Evolutionary conservation across 2,797 vertebrate species (phyloP).

Genomic region (Hybognathus amarus): DNA sequence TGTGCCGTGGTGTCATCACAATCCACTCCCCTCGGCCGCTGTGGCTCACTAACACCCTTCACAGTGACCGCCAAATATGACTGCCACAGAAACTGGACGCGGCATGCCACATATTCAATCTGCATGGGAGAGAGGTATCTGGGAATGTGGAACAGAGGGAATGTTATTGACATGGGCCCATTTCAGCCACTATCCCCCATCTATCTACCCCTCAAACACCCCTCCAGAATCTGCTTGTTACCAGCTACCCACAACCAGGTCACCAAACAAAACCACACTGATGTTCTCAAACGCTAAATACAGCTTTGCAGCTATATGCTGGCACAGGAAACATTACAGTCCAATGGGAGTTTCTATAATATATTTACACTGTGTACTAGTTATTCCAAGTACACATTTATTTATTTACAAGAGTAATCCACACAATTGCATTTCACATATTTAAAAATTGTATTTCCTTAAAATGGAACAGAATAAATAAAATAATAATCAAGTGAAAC

Average conservation of each 20-base stretch:
- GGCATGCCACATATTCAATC: conserved; percentile 65
- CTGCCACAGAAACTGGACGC: conserved; percentile 61
- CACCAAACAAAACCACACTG: conserved; percentile 50
- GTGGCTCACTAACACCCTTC: conserved; percentile 62
- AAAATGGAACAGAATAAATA: not conserved
- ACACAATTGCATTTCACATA: not conserved
- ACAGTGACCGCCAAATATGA: conserved; percentile 60
- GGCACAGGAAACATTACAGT: conserved; percentile 1
- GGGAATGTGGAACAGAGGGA: conserved; percentile 65
- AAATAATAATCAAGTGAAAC: not conserved
- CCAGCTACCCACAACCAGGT: conserved; percentile 58
- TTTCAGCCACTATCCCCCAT: conserved; percentile 48
- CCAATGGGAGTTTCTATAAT: not conserved
- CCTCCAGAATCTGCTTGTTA: conserved; percentile 46
- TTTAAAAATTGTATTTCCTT: not conserved
- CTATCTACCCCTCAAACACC: conserved; percentile 22
- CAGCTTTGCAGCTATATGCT: conserved; percentile 16
- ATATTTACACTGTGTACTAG: not conserved
- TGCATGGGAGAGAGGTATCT: conserved; percentile 57
- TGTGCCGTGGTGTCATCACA: conserved; percentile 37
- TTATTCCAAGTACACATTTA: not conserved
- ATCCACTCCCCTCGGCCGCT: conserved; percentile 36
- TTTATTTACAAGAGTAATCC: not conserved
- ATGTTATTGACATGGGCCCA: conserved; percentile 65
- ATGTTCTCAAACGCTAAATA: conserved; percentile 34